These are phyloP conservation scores for Dipodomys ordii DNA, from an alignment of 2,113 vertebrate species.

Conservation along the genomic window DNA sequence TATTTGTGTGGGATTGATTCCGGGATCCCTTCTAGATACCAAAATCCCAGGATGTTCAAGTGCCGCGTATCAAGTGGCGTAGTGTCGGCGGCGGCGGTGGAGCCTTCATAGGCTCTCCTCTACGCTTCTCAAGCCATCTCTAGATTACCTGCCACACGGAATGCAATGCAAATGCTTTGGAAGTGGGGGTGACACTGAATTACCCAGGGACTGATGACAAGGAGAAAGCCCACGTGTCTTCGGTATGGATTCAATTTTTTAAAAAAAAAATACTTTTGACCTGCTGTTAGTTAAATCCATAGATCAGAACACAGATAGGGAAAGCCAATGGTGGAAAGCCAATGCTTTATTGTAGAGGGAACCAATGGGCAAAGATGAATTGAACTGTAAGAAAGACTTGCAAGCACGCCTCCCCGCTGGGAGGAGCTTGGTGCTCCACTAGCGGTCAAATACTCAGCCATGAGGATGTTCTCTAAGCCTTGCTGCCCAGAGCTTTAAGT, in stretches of 20 bases:
- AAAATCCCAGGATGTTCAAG: not conserved
- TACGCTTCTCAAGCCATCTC: not conserved
- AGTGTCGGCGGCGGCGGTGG: not conserved
- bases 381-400: not conserved
- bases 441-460: too few relatives aligned
- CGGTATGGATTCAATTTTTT: not conserved
- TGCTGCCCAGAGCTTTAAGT: not conserved
- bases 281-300: not conserved
- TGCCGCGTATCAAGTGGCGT: not conserved
- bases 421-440: too few relatives aligned
- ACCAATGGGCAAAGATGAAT: not conserved
- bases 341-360: not conserved
- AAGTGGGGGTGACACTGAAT: not conserved
- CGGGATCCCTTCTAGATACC: not conserved
- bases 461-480: not conserved
- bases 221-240: not conserved
- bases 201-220: not conserved
- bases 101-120: not conserved
- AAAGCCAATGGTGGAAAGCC: not conserved
- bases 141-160: not conserved
- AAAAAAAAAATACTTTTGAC: not conserved
- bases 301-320: too few relatives aligned
- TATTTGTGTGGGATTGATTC: not conserved
- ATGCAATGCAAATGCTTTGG: too few relatives aligned
- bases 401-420: accelerated